Base-by-base conservation (phyloP, 53 echinoderm and acorn worm species). In the Arbacia lixula region DNA sequence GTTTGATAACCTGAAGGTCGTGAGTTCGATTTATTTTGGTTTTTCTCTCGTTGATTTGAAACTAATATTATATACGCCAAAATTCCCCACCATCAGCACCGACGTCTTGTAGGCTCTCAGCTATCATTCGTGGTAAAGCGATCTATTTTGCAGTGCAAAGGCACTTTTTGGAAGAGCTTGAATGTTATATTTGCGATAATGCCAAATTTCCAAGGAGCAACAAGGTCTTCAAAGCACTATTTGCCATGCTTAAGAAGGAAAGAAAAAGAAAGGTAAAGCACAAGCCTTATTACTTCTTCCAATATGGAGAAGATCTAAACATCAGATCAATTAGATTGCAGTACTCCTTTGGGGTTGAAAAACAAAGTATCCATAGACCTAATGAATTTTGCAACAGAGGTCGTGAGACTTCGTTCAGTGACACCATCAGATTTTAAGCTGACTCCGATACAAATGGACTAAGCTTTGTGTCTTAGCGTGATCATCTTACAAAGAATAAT, bases 281-380 rank as follows among this genome's bases (percentile, higher is more conserved):
- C n/a, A 68, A 68, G 68, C 12, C 1, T 40, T n/a, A 68, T 40
- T 37, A 38, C 43, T 5, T 0, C 6, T 6, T 5, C 68, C 10
- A 26, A 40, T 36, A 39, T 68, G 68, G 38, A 68, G 28, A 68
- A 68, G 68, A 68, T 42, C 1, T 26, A 68, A 41, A 40, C 38
- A 5, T 56, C 57, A 5, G 21, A 5, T 12, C 6, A 68, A 41
- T 40, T 68, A 41, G 68, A 68, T 36, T 40, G 68, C 41, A 37
- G 24, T 41, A 39, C 19, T 40, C 68, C 41, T 6, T 38, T 26
- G 6, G 68, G 68, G 2, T 41, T 68, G 5, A 38, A 68, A 20
- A 68, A 68, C 39, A 68, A 68, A 41, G 68, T 68, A 22, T 68
- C 40, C 40, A 22, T 68, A 1, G 64, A 64, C 9, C 0, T 68